A percentile compares a stretch with the other conserved stretches of the same genome.
phyloP scores from a whole-genome alignment of 1,140 invertebrate genomes.

The Bursaphelenchus mucronatus region DNA sequence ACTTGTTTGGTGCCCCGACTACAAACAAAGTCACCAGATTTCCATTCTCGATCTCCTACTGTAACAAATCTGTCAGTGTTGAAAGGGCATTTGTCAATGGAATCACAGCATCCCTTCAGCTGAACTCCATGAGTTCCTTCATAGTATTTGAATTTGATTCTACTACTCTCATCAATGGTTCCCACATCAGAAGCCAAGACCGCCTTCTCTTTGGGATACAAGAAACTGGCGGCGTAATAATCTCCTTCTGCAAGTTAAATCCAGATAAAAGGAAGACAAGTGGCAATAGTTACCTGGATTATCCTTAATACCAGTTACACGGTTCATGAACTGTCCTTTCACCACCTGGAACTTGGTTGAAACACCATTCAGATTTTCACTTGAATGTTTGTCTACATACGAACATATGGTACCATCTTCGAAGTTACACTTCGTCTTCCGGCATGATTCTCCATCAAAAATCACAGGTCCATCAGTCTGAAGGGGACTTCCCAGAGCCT shows the following conservation, averaged over 20 bases:
- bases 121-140: slow-evolving; percentile 60
- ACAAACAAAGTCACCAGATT: slow-evolving; percentile 53
- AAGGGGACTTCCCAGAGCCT: not conserved
- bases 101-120: slow-evolving; percentile 47
- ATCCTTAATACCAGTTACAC: slow-evolving; percentile 57
- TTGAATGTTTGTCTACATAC: slow-evolving; percentile 54
- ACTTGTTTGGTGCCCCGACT: slow-evolving; percentile 58
- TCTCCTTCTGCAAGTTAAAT: slow-evolving; percentile 47
- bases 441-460: slow-evolving; percentile 28
- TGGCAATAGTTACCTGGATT: slow-evolving; percentile 38
- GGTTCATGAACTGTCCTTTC: slow-evolving; percentile 60
- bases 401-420: slow-evolving; percentile 49
- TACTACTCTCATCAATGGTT: slow-evolving; percentile 35
- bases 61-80: slow-evolving; percentile 58
- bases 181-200: slow-evolving; percentile 48
- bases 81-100: slow-evolving; percentile 54
- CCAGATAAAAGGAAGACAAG: slow-evolving; percentile 17
- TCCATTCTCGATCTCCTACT: slow-evolving; percentile 56
- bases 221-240: slow-evolving; percentile 59
- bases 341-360: slow-evolving; percentile 58
- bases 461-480: not conserved
- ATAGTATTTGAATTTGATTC: slow-evolving; percentile 58
- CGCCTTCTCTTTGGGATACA: slow-evolving; percentile 58
- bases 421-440: slow-evolving; percentile 53
- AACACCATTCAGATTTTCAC: slow-evolving; percentile 53